Evolutionary conservation across 1,140 invertebrate species (phyloP).

Genomic region (Papilio polytes): DNA sequence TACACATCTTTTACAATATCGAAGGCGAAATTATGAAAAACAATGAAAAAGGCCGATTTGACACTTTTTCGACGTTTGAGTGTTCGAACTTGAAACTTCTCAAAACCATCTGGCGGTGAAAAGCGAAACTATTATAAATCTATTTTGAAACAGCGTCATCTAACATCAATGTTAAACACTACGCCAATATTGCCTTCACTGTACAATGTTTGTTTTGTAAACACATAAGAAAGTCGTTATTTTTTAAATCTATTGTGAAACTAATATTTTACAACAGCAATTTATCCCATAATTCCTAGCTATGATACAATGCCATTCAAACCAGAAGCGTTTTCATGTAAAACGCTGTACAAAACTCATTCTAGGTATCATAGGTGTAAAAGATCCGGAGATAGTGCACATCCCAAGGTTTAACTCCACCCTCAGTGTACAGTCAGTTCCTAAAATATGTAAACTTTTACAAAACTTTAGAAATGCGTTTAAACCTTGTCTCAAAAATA

Average conservation of each 20-base stretch:
- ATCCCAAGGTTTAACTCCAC: no score
- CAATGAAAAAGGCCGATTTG: neutral
- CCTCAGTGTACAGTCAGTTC: no score
- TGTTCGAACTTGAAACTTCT: neutral
- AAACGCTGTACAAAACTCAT: no score
- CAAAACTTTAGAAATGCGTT: no score
- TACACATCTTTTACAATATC: neutral
- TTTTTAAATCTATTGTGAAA: neutral
- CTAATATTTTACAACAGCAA: no score
- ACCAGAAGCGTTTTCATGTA: no score
- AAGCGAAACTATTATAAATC: conserved; percentile 12
- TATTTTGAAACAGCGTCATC: neutral
- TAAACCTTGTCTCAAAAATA: no score
- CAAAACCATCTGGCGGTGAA: conserved; percentile 40
- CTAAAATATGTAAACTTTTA: no score
- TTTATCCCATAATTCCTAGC: no score
- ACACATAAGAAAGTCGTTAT: neutral
- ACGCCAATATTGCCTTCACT: neutral
- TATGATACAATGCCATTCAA: no score
- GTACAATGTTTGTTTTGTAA: neutral
- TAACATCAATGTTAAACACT: neutral
- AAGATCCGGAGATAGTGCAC: no score
- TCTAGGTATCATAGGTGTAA: no score
- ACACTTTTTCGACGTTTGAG: neutral
- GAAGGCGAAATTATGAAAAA: neutral